Percentiles rank a stretch among this genome's conserved stretches.
These are phyloP conservation scores for Dynastes grantii DNA, from an alignment of 2,888 invertebrate species.

Conservation along the genomic window DNA sequence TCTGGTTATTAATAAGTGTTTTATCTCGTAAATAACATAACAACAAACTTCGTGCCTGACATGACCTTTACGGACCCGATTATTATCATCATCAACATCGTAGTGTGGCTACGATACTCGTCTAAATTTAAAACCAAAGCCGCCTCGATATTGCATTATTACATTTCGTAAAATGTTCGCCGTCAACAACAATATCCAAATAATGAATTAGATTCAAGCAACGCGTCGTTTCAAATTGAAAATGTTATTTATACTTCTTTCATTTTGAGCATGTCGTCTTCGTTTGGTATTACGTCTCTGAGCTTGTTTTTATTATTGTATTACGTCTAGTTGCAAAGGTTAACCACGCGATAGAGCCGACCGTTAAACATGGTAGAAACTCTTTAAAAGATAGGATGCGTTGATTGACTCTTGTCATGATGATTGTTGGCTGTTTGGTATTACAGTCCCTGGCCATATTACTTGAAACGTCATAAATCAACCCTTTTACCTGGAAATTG, in stretches of 20 bases:
- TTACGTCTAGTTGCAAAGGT: slow-evolving; percentile 7
- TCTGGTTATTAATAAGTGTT: slow-evolving; percentile 31
- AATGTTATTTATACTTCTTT: background rate
- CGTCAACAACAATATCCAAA: background rate
- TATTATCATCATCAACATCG: slow-evolving; percentile 12
- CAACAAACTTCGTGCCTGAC: slow-evolving; percentile 35
- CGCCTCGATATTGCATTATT: background rate
- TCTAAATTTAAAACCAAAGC: slow-evolving; percentile 6
- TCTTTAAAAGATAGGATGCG: background rate
- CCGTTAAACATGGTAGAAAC: background rate
- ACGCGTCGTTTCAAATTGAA: background rate
- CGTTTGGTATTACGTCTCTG: background rate
- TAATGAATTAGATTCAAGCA: background rate
- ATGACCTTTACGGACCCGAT: slow-evolving; percentile 33
- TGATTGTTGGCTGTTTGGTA: too few species aligned
- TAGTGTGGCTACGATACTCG: background rate
- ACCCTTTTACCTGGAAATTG: too few species aligned
- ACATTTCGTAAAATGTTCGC: background rate
- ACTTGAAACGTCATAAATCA: too few species aligned
- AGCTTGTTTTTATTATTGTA: background rate
- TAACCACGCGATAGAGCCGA: background rate
- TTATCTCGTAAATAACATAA: slow-evolving; percentile 34
- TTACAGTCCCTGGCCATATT: too few species aligned
- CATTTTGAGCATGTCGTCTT: too few species aligned
- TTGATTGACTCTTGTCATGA: background rate